phyloP scores from a whole-genome alignment of 2,888 invertebrate species.

The Barypeithes pellucidus region DNA sequence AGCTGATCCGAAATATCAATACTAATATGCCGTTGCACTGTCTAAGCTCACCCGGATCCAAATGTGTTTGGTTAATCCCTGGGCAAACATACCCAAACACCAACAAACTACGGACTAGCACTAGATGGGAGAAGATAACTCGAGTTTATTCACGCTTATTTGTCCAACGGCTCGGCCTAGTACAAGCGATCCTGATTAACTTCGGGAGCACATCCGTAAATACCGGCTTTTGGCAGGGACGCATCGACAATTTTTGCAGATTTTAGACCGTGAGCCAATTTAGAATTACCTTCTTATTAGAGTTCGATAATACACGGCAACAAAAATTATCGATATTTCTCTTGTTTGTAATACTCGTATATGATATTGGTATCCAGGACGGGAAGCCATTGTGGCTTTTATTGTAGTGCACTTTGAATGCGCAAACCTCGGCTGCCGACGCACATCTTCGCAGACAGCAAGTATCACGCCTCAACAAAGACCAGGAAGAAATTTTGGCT shows the following conservation, averaged over 20 bases:
- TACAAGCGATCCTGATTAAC: constrained; percentile 22
- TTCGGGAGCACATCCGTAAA: constrained; percentile 22
- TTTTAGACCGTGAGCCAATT: no score
- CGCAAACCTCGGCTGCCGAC: no score
- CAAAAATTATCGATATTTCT: no score
- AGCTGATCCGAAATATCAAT: constrained; percentile 5
- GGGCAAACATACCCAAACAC: constrained; percentile 16
- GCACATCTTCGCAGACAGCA: no score
- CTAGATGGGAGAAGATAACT: constrained; percentile 23
- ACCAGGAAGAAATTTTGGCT: no score
- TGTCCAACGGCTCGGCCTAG: constrained; percentile 27
- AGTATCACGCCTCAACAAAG: no score
- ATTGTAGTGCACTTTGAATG: no score
- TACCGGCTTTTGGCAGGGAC: background rate
- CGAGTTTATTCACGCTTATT: constrained; percentile 23
- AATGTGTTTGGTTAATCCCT: constrained; percentile 16
- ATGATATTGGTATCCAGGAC: no score
- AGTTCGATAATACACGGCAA: no score
- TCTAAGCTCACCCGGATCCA: constrained; percentile 7
- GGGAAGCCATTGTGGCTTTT: no score
- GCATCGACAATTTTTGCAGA: background rate
- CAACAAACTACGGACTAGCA: constrained; percentile 18
- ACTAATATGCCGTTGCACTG: constrained; percentile 15
- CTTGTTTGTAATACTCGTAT: no score
- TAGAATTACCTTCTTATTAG: no score